Base-by-base conservation (phyloP, 2,888 invertebrate genomes). In the Phoronis australis region DNA sequence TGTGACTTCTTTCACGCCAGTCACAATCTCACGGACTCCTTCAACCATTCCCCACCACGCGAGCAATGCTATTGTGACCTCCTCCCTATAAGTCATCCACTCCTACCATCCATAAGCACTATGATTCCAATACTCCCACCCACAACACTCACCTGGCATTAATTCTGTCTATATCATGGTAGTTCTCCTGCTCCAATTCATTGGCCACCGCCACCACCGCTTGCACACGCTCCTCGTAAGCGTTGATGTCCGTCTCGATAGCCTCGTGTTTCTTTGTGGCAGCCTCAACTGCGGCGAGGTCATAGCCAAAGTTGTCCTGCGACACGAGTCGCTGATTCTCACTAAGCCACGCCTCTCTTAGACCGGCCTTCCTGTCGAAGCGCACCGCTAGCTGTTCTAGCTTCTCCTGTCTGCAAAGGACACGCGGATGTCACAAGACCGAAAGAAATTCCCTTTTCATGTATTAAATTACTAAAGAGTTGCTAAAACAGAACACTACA, bases 201-300 rank as follows among this genome's bases (percentile, higher is more conserved):
- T 89, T 88, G 51, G 96, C 96, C 0, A 99, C 99, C 0, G 96
- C 90, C 26, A 99, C 94, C 0, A 99, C 97, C 0, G 99, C 97
- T 75, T 97, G 95, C 1, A 99, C 97, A 43, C 99, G 85, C 78
- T 99, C 99, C 78, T 99, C 97, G 71, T 99, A 99, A 0, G 99
- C 97, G 75, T 96, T 91, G 68, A 99, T 99, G 72, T 99, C 99
- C 0, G 99, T 99, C 79, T 99, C 99, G 65, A 99, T 99, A 40
- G 99, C 99, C 79, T 99, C 99, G 79, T 99, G 99, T 77, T 99
- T 99, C 83, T 99, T 99, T 45, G 96, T 96, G 2, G 97, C 97
- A 1, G 99, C 97, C 78, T 99, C 99, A 1, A 99, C 99, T 0
- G 95, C 95, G 3, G 96, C 92, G 65, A 99, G 81, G 80, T 99